phyloP scores from a whole-genome alignment of 2,113 vertebrate species.

The Festucalex cinctus region DNA sequence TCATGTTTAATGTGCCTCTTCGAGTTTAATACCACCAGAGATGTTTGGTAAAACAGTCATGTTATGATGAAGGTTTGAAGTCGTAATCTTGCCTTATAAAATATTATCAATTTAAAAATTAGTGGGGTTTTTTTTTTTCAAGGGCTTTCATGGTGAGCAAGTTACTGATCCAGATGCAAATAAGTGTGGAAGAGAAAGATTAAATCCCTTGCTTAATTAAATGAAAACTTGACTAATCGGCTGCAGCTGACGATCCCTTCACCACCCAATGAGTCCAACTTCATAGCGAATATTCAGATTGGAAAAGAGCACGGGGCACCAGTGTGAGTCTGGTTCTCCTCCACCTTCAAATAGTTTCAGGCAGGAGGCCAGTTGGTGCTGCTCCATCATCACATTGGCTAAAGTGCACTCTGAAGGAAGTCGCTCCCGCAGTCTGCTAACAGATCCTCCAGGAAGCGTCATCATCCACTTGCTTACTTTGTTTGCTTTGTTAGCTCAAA shows the following conservation, averaged over 20 bases:
- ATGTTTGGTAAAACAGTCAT: neutral
- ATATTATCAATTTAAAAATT: neutral
- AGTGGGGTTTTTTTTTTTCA: neutral
- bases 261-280: neutral
- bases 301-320: neutral
- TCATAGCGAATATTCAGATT: neutral
- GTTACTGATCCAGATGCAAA: neutral
- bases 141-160: neutral
- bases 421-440: constrained; percentile 42
- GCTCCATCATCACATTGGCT: constrained; percentile 50
- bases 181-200: neutral
- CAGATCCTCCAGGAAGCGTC: constrained; percentile 44
- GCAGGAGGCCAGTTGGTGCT: constrained; percentile 39
- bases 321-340: neutral
- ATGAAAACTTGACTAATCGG: neutral
- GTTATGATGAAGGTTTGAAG: neutral
- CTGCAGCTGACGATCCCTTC: neutral
- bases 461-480: neutral
- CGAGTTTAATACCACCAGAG: neutral
- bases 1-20: neutral
- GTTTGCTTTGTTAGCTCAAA: neutral
- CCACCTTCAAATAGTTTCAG: constrained; percentile 1
- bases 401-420: constrained; percentile 27
- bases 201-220: neutral
- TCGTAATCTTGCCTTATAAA: neutral